Conservation (phyloP, 2,797 vertebrate genomes). For the Cyclura pinguis region DNA sequence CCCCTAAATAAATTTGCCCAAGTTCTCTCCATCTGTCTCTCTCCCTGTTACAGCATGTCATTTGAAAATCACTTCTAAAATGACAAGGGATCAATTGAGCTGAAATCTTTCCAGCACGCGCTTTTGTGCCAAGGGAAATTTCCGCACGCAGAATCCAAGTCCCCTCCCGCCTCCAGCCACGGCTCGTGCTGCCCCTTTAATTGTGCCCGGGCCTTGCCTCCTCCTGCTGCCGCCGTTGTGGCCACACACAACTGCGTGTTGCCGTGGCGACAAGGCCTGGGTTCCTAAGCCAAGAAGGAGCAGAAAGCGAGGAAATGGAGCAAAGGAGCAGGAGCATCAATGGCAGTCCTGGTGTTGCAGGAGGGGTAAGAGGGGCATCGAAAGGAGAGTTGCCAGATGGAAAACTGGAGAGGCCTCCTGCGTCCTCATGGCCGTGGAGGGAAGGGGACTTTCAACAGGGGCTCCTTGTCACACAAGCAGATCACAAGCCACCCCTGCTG, state of each 20-base stretch:
- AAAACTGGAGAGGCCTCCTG: no score
- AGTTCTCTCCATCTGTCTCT: no score
- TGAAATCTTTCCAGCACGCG: no score
- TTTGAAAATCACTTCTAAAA: no score
- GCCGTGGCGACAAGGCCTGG: not conserved
- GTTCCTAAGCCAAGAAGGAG: not conserved
- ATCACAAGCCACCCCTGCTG: no score
- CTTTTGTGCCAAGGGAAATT: not conserved
- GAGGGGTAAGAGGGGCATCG: not conserved
- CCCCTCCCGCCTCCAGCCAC: not conserved
- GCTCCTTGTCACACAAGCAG: no score
- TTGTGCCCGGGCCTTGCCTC: conserved; percentile 66
- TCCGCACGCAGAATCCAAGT: not conserved
- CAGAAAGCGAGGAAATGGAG: not conserved
- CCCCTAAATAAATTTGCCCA: no score
- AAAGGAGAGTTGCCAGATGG: not conserved
- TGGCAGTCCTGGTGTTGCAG: not conserved
- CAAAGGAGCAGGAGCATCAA: no score
- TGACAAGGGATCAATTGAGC: no score
- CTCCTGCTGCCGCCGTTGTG: conserved; percentile 33
- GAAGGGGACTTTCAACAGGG: not conserved
- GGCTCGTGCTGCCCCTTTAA: conserved; percentile 57
- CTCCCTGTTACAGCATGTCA: no score
- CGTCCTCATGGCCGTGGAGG: no score
- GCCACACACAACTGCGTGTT: conserved; percentile 60